Evolutionary conservation across 2,888 invertebrate species (phyloP), one percentile per base, ranked within the genome.

Genomic region (Cheilosia vulpina): DNA sequence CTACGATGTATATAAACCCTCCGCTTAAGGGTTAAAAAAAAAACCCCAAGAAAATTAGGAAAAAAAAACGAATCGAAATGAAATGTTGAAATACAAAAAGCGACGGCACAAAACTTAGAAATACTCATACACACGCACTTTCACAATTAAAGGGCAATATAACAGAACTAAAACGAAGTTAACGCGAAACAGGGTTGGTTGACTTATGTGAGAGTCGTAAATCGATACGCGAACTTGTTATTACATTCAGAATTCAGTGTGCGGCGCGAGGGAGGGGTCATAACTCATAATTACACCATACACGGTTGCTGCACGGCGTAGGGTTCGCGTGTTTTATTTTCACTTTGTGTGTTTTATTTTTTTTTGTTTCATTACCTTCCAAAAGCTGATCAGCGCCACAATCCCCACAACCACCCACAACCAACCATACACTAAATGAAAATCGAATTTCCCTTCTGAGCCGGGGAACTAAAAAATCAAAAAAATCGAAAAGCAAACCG

Each of bases 161-260:
- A 62, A 31, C 19, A 24, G 27, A 38, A 66, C 31, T 47, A 31
- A 34, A 63, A 31, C 31, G 38, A 58, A 11, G 38, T 73, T 77
- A 79, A 50, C 47, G 84, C 84, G 73, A 84, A 76, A 53, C 80
- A 84, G 80, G 80, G 66, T 84, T 81, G 81, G 85, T 85, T 85
- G 81, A 85, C 81, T 85, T 76, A 81, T 77, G 72, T 72, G 76
- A 81, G 76, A 81, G 81, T 85, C 77, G 85, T 81, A 81, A 81
- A 85, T 85, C 85, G 81, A 85, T 85, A 81, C 81, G 85, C 81
- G 85, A 85, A 85, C 85, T 85, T 85, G 76, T 84, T 84, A 69
- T 83, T 83, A 78, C 66, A 66, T 65, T 78, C 66, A 72, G 57
- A 60, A 66, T 65, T 78, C 68, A 72, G 62, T 80, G 72, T 72